phyloP scores from a whole-genome alignment of 2,113 vertebrate species.

The Engraulis encrasicolus region DNA sequence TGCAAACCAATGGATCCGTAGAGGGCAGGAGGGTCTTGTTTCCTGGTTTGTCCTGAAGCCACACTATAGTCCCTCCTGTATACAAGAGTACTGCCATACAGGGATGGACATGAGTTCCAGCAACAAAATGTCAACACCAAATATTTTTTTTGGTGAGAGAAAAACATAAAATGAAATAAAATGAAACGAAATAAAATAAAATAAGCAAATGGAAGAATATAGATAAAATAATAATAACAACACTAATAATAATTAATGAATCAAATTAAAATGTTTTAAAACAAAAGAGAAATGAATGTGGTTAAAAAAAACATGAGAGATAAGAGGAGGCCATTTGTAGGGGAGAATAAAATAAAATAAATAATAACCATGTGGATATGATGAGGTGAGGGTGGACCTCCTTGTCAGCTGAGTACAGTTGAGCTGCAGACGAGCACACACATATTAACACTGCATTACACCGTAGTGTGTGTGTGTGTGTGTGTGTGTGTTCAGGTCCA shows the following conservation, averaged over 20 bases:
- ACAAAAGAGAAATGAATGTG: background rate
- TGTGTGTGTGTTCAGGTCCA: background rate
- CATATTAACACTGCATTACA: background rate
- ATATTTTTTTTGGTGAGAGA: background rate
- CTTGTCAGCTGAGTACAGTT: background rate
- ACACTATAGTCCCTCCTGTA: background rate
- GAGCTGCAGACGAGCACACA: background rate
- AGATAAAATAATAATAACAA: slow-evolving; percentile 5
- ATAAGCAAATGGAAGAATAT: no score
- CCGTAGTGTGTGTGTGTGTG: background rate
- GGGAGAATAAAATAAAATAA: background rate
- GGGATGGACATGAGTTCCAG: background rate
- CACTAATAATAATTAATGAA: background rate
- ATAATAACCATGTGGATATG: background rate
- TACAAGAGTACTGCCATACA: background rate
- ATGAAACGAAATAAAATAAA: no score
- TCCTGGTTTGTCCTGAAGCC: no score
- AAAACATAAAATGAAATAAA: background rate
- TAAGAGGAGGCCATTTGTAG: background rate
- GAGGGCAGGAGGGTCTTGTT: no score
- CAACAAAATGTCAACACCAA: slow-evolving; percentile 1
- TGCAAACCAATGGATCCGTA: no score
- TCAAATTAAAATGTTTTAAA: slow-evolving; percentile 1
- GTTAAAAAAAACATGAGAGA: background rate
- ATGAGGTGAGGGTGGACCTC: background rate